Evolutionary conservation across 2,797 vertebrate species (phyloP), one percentile per base, ranked within the genome.

Genomic region (Chrosomus eos): DNA sequence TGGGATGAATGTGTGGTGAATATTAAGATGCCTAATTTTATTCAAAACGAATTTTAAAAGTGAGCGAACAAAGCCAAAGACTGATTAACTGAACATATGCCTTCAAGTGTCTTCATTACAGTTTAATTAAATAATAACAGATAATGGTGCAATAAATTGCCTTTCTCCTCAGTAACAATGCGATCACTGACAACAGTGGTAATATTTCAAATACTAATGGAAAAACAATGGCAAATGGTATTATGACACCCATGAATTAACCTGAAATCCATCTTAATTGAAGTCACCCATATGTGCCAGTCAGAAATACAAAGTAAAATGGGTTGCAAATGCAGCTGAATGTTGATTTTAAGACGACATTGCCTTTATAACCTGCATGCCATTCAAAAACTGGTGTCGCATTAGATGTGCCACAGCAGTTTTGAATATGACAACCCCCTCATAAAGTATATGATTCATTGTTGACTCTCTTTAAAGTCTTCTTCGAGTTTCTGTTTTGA

Each of bases 71-170:
- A 81, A 81, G 79, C 66, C 66, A 38, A 70, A 68, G 66, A 55
- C 48, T 58, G 48, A 81, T 81, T 81, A 70, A 81, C 48, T 11
- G 26, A 66, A n/a, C 77, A 66, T 66, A 33, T 77, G 75, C 55
- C 55, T 79, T 45, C 60, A 79, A 31, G 26, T 58, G 66, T 80
- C 64, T 36, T 36, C 31, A 68, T 68, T 81, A 9, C 79, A 55
- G 23, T 70, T 81, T 70, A 55, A 71, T 70, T 16, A 81, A 70
- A 40, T 55, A 58, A 53, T 70, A 70, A 8, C 45, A 26, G 60
- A 79, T 66, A 48, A 79, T 79, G 11, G 60, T 48, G 77, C 75
- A 48, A 48, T 79, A 48, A 33, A 79, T 66, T 64, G 77, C 58
- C 58, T 48, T 66, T 48, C 40, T 66, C 9, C 60, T 28, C 7